These are phyloP conservation scores for Circaetus gallicus DNA, from an alignment of 2,113 vertebrate genomes.

Conservation along the genomic window DNA sequence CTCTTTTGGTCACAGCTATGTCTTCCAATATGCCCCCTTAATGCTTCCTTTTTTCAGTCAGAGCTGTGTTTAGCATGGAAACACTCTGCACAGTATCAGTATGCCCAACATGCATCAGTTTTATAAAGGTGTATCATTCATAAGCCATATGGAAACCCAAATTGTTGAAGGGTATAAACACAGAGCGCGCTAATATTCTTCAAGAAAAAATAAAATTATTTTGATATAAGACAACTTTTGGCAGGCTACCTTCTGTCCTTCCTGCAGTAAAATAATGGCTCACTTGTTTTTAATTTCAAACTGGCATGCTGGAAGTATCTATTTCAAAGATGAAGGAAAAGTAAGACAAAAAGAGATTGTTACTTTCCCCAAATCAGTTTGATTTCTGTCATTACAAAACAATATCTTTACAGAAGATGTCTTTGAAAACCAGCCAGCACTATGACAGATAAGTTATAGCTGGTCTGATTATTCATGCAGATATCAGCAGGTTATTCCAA, in stretches of 20 bases:
- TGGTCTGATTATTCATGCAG: slow-evolving; percentile 68
- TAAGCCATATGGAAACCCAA: neutral
- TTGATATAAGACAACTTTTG: neutral
- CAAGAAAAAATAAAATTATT: neutral
- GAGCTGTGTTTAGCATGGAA: neutral
- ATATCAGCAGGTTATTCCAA: slow-evolving; percentile 67
- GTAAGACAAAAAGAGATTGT: slow-evolving; percentile 36
- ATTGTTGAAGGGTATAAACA: neutral
- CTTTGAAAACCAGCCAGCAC: slow-evolving; percentile 51
- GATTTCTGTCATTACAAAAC: slow-evolving; percentile 65
- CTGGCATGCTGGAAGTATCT: slow-evolving; percentile 15
- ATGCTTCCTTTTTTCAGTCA: neutral
- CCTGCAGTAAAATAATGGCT: slow-evolving; percentile 11
- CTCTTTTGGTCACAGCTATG: neutral
- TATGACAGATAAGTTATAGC: slow-evolving; percentile 58
- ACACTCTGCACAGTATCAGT: neutral
- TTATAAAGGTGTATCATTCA: neutral
- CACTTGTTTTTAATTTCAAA: slow-evolving; percentile 24
- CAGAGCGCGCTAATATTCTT: neutral
- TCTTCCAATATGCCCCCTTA: neutral
- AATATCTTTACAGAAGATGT: slow-evolving; percentile 53
- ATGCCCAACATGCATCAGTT: neutral
- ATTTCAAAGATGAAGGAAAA: slow-evolving; percentile 50
- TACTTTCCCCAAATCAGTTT: slow-evolving; percentile 45
- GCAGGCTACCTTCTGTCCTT: slow-evolving; percentile 17